Percentiles rank a stretch among this genome's conserved stretches.
Conservation (phyloP, 2,113 vertebrate genomes). For the Petromus typicus region DNA sequence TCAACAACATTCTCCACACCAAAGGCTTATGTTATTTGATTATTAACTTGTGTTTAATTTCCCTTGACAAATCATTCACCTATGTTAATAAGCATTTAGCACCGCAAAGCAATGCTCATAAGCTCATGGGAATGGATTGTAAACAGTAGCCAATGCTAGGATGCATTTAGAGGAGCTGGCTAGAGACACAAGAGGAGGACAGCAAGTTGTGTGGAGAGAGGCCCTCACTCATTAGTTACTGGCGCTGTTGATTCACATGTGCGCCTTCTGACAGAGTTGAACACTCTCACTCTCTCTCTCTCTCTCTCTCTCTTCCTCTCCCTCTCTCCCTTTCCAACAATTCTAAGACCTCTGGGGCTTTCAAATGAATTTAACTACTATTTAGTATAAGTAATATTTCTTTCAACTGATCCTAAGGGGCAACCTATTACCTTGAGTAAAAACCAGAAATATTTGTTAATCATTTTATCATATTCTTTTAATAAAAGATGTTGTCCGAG, state of each 20-base stretch:
- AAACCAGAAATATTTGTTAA: background rate
- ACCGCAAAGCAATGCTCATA: constrained; percentile 63
- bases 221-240: background rate
- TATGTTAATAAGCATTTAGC: constrained; percentile 78
- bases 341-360: background rate
- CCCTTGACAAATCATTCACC: constrained; percentile 77
- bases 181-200: background rate
- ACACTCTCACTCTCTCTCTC: no score
- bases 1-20: constrained; percentile 72
- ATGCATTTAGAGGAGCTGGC: background rate
- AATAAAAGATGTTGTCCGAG: background rate
- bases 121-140: constrained; percentile 57
- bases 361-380: background rate
- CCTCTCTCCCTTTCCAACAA: no score
- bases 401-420: background rate
- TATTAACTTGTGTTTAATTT: constrained; percentile 80
- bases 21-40: constrained; percentile 79
- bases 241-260: background rate
- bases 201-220: background rate
- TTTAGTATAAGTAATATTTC: background rate
- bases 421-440: background rate
- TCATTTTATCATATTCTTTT: constrained; percentile 19
- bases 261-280: background rate
- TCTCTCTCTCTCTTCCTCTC: no score
- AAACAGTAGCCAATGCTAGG: constrained; percentile 6